These are phyloP conservation scores for Dynastes tityus DNA, from an alignment of 2,888 invertebrate species.

Conservation along the genomic window DNA sequence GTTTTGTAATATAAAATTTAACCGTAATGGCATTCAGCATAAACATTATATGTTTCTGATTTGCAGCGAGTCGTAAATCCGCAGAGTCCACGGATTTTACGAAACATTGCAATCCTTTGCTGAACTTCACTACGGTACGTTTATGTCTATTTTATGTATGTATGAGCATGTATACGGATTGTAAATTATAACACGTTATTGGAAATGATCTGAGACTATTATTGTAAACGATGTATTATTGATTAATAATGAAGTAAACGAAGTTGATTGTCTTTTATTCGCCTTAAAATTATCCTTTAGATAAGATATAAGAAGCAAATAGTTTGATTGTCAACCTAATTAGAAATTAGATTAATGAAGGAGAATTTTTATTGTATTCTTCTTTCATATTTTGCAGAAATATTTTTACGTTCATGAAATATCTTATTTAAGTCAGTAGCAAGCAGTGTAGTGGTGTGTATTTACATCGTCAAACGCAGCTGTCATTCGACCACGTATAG, in stretches of 20 bases:
- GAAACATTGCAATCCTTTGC: conserved; percentile 52
- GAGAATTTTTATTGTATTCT: too few species aligned
- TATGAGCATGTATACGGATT: background rate
- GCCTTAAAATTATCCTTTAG: too few species aligned
- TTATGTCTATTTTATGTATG: background rate
- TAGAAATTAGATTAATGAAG: too few species aligned
- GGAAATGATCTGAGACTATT: background rate
- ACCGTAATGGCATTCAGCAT: background rate
- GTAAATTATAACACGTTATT: background rate
- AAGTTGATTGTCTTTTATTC: background rate
- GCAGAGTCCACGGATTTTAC: conserved; percentile 64
- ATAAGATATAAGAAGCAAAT: too few species aligned
- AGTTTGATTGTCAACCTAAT: too few species aligned
- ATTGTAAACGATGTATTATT: background rate
- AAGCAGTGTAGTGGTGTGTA: too few species aligned
- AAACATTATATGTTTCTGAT: background rate
- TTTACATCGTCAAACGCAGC: too few species aligned
- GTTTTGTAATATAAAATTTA: background rate
- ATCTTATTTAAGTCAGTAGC: too few species aligned
- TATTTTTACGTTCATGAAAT: too few species aligned
- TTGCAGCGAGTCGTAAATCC: conserved; percentile 59
- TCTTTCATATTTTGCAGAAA: too few species aligned
- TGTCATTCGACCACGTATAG: too few species aligned
- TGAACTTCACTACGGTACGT: background rate
- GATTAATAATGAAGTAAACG: background rate